Percentiles rank a stretch among this genome's conserved stretches.
phyloP scores from a whole-genome alignment of 2,113 vertebrate species.

The Hypanus sabinus region DNA sequence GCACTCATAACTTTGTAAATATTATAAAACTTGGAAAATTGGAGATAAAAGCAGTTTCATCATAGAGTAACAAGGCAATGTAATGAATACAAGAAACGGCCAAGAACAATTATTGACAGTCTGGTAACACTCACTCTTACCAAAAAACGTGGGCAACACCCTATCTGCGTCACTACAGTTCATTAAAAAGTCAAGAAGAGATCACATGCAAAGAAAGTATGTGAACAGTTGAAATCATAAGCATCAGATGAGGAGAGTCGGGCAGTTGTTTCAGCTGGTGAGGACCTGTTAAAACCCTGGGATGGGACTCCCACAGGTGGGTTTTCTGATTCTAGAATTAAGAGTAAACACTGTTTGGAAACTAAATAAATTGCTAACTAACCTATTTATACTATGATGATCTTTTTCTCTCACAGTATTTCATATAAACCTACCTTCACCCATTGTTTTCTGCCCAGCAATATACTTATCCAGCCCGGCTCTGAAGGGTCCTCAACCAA shows the following conservation, averaged over 20 bases:
- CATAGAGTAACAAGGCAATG: too few species aligned
- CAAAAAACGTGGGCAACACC: too few species aligned
- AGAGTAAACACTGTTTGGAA: neutral
- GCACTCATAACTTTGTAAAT: neutral
- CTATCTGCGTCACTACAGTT: too few species aligned
- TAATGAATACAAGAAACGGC: too few species aligned
- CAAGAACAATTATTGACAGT: too few species aligned
- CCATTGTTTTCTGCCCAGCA: neutral
- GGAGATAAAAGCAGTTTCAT: neutral
- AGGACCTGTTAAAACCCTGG: neutral
- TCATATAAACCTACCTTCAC: neutral
- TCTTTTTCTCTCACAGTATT: neutral
- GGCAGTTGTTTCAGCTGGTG: neutral
- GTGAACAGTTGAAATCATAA: too few species aligned
- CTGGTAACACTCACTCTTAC: too few species aligned
- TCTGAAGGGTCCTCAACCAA: too few species aligned
- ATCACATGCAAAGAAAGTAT: neutral
- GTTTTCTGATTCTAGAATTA: neutral
- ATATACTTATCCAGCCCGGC: too few species aligned
- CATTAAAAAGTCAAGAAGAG: too few species aligned
- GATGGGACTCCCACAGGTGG: neutral
- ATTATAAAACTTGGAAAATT: neutral
- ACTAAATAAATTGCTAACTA: neutral
- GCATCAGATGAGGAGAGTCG: neutral
- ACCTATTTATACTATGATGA: neutral